phyloP scores from a whole-genome alignment of 2,797 vertebrate genomes.

The Sebastes minor region DNA sequence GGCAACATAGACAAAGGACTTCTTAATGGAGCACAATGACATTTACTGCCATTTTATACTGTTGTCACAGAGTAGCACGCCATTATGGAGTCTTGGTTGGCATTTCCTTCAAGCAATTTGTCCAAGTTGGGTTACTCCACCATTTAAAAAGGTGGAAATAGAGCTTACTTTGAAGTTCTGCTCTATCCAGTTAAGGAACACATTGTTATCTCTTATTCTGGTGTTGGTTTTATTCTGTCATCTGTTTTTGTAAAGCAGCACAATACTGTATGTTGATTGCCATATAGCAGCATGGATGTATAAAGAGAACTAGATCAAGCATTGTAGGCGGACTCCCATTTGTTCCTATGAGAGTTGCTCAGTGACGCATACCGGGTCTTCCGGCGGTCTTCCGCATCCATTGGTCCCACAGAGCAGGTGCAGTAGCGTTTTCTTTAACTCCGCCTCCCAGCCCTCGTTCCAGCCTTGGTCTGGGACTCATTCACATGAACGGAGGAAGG shows the following conservation, averaged over 20 bases:
- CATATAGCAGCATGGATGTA: neutral
- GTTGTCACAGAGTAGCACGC: slow-evolving; percentile 10
- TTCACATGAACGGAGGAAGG: too few relatives aligned
- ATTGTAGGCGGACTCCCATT: too few relatives aligned
- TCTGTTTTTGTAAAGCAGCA: neutral
- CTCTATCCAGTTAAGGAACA: neutral
- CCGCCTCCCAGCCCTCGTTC: too few relatives aligned
- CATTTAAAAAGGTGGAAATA: neutral
- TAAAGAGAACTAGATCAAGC: too few relatives aligned
- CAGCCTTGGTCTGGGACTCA: too few relatives aligned
- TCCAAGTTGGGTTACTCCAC: slow-evolving; percentile 5
- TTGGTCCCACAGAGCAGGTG: too few relatives aligned
- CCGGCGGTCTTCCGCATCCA: too few relatives aligned
- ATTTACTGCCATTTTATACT: slow-evolving; percentile 53
- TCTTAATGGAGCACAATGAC: slow-evolving; percentile 60
- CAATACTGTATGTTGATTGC: neutral
- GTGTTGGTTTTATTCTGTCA: neutral
- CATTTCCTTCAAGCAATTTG: slow-evolving; percentile 42
- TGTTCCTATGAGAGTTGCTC: too few relatives aligned
- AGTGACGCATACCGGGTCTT: too few relatives aligned
- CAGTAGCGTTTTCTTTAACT: too few relatives aligned
- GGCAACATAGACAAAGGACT: slow-evolving; percentile 49
- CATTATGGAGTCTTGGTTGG: slow-evolving; percentile 20
- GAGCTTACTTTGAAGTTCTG: neutral
- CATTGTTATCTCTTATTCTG: neutral